Conservation (phyloP, 2,797 vertebrate species). For the Psittacula derbiana region DNA sequence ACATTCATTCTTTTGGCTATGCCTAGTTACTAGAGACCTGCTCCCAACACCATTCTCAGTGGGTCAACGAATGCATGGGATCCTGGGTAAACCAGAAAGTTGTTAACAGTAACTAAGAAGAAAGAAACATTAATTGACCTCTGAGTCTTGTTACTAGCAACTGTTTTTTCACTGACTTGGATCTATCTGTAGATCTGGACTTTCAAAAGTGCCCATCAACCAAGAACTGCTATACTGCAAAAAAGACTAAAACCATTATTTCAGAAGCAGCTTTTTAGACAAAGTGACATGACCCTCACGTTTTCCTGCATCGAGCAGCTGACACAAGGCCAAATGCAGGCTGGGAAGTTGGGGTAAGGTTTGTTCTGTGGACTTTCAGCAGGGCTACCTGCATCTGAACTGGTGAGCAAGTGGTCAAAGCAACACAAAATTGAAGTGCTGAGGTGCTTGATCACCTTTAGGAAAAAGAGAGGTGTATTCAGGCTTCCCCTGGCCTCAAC, state of each 20-base stretch:
- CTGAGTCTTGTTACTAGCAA: not conserved
- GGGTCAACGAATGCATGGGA: not conserved
- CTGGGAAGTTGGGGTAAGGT: not conserved
- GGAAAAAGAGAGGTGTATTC: not conserved
- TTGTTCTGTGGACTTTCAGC: not conserved
- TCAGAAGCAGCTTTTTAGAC: not conserved
- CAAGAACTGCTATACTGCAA: not conserved
- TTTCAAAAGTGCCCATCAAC: not conserved
- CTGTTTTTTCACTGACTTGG: not conserved
- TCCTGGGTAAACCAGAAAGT: not conserved
- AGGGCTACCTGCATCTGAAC: not conserved
- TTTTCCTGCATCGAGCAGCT: not conserved
- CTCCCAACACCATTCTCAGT: not conserved
- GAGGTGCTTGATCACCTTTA: not conserved
- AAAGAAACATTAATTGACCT: not conserved
- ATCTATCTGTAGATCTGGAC: not conserved
- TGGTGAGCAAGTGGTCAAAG: too few relatives aligned
- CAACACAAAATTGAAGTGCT: not conserved
- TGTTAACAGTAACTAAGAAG: not conserved
- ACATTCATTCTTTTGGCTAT: not conserved
- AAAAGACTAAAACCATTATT: not conserved
- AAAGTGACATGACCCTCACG: fast-evolving
- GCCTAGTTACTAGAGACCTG: not conserved
- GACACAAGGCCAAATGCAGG: fast-evolving
- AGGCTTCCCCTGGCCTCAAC: not conserved